Evolutionary conservation across 2,888 invertebrate genomes (phyloP).

Genomic region (Capitulum mitella): DNA sequence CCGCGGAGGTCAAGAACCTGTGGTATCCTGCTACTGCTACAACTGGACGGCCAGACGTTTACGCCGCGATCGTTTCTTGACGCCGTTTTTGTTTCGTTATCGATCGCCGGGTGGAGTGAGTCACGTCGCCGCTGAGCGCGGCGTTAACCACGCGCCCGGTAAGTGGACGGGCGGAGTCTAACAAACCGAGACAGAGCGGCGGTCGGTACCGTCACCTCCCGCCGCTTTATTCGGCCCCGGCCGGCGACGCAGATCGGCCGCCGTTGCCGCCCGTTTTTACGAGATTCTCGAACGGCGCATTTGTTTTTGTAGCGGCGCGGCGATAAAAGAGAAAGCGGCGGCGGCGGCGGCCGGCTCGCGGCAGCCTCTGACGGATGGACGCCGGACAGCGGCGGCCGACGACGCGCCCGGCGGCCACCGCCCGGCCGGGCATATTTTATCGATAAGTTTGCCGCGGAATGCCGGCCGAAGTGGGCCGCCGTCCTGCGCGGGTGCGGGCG

Average conservation of each 20-base stretch:
- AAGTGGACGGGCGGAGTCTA: not conserved
- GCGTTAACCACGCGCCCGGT: no score
- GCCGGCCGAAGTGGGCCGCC: not conserved
- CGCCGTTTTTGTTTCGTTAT: no score
- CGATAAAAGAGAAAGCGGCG: constrained; percentile 12
- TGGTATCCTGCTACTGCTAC: no score
- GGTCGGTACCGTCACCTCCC: not conserved
- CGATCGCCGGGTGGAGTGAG: no score
- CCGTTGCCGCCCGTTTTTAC: constrained; percentile 9
- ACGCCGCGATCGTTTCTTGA: no score
- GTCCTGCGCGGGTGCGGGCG: not conserved
- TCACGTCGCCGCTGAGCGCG: no score
- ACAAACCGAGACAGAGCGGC: not conserved
- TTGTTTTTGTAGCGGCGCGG: constrained; percentile 3
- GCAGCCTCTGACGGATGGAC: no score
- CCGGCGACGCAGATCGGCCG: not conserved
- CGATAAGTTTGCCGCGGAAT: not conserved
- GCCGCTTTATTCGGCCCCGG: not conserved
- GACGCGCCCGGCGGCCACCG: not conserved
- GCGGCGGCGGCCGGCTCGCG: not conserved
- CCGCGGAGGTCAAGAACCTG: no score
- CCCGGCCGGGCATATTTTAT: not conserved
- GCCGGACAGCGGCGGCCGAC: not conserved
- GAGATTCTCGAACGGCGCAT: constrained; percentile 15
- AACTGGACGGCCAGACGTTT: no score